Percentiles rank a stretch among this genome's conserved stretches.
These are phyloP conservation scores for Eubucco bourcierii DNA, from an alignment of 2,113 vertebrate species.

Conservation along the genomic window DNA sequence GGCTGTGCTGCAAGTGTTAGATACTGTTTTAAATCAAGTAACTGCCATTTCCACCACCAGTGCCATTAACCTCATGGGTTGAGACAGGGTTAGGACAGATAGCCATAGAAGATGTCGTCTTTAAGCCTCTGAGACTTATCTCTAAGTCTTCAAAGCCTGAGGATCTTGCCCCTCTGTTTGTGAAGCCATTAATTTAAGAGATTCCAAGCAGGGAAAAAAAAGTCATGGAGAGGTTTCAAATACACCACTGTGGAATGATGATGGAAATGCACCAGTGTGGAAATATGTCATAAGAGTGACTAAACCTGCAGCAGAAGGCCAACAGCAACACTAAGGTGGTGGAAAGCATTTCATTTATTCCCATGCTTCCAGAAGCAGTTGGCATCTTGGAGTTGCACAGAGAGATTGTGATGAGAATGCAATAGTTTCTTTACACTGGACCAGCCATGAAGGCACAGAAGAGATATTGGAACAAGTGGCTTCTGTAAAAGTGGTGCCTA, in stretches of 20 bases:
- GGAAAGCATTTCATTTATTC: conserved; percentile 48
- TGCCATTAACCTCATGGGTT: neutral
- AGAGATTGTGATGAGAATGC: neutral
- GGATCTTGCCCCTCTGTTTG: neutral
- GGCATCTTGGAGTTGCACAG: neutral
- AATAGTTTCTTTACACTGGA: neutral
- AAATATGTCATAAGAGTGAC: conserved; percentile 63
- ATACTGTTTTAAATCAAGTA: neutral
- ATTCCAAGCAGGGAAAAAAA: neutral
- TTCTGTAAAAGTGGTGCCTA: neutral
- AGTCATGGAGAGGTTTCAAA: conserved; percentile 21
- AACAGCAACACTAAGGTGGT: conserved; percentile 60
- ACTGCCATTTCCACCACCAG: neutral
- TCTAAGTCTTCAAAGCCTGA: neutral
- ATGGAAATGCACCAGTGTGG: conserved; percentile 54
- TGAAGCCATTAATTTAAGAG: neutral
- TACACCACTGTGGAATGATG: conserved; percentile 31
- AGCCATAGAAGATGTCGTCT: neutral
- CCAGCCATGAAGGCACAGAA: neutral
- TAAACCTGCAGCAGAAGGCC: conserved; percentile 49
- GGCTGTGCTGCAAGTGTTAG: neutral
- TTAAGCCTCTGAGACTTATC: neutral
- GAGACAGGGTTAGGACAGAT: neutral
- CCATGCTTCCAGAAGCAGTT: conserved; percentile 48
- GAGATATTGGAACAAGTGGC: neutral